A percentile compares a stretch with the other conserved stretches of the same genome.
These are phyloP conservation scores for Philereme transversata DNA, from an alignment of 2,888 invertebrate genomes.

Conservation along the genomic window DNA sequence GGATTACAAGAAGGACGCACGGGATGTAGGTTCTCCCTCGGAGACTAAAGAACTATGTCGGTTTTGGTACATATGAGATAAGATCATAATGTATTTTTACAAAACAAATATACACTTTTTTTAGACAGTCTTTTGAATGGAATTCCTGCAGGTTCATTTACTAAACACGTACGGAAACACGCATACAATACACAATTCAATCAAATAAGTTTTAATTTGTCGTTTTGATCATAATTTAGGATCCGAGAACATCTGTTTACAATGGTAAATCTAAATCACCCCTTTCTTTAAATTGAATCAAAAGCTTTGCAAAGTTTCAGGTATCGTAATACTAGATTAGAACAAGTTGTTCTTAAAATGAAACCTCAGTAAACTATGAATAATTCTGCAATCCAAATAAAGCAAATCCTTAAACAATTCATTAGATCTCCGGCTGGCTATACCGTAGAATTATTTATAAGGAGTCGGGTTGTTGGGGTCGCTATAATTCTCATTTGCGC, in stretches of 20 bases:
- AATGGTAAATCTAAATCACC: no score
- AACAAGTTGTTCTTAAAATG: slow-evolving; percentile 17
- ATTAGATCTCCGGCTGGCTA: slow-evolving; percentile 47
- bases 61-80: slow-evolving; percentile 5
- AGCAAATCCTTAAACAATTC: slow-evolving; percentile 54
- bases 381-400: slow-evolving; percentile 44
- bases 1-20: slow-evolving; percentile 32
- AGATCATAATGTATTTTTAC: not conserved
- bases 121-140: not conserved
- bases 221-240: no score
- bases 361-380: slow-evolving; percentile 36
- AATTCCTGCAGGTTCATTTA: no score
- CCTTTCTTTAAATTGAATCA: no score
- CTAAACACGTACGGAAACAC: no score
- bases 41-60: slow-evolving; percentile 4
- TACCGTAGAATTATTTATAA: slow-evolving; percentile 60
- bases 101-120: not conserved
- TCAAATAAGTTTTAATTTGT: no score
- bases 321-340: no score
- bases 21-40: slow-evolving; percentile 23
- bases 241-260: no score
- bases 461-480: slow-evolving; percentile 40
- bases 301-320: no score
- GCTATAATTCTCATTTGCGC: slow-evolving; percentile 40
- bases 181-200: no score